A percentile compares a stretch with the other conserved stretches of the same genome.
Evolutionary conservation across 2,113 vertebrate species (phyloP).

Genomic region (Baryphthengus martii): DNA sequence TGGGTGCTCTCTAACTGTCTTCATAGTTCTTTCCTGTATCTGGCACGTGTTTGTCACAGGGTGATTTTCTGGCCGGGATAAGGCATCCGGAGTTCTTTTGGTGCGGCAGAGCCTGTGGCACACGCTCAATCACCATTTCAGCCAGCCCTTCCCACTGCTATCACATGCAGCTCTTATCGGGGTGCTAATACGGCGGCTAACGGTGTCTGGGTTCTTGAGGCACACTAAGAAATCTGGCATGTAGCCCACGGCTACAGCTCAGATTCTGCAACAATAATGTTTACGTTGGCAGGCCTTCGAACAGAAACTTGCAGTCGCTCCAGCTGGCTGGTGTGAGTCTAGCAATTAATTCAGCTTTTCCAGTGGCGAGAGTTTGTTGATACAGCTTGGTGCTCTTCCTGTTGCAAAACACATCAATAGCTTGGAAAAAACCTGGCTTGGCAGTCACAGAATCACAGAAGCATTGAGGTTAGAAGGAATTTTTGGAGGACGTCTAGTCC

Average conservation of each 20-base stretch:
- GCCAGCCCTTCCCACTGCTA: background rate
- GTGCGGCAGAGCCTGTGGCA: background rate
- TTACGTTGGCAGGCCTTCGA: background rate
- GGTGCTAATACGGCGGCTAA: background rate
- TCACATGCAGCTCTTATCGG: background rate
- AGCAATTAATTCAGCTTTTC: slow-evolving; percentile 46
- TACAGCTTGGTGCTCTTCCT: slow-evolving; percentile 50
- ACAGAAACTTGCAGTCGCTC: background rate
- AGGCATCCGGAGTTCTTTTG: rapidly evolving
- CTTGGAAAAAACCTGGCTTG: background rate
- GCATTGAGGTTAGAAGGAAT: background rate
- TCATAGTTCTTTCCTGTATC: background rate
- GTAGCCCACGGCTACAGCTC: background rate
- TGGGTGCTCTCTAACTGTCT: background rate
- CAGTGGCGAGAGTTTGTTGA: slow-evolving; percentile 38
- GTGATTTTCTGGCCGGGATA: background rate
- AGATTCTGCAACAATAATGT: slow-evolving; percentile 6
- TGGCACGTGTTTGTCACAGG: background rate
- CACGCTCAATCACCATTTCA: background rate
- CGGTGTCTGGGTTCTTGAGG: background rate
- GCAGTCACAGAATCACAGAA: background rate
- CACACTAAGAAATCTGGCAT: background rate
- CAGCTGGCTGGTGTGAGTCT: slow-evolving; percentile 33
- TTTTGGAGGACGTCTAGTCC: background rate
- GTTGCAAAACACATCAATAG: slow-evolving; percentile 1